Conservation (phyloP, 2,888 invertebrate genomes). For the Scaptomyza parva region DNA sequence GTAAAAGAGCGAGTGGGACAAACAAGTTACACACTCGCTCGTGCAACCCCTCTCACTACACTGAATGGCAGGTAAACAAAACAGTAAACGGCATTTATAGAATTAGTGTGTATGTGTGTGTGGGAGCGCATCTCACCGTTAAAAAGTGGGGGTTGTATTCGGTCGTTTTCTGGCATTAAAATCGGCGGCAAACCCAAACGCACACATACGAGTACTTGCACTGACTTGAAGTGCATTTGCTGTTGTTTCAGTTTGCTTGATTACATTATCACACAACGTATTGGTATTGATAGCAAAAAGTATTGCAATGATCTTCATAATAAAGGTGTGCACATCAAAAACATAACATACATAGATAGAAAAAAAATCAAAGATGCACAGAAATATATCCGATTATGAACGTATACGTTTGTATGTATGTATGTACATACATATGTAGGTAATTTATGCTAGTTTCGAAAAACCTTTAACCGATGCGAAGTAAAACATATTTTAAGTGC, state of each 20-base stretch:
- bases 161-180: slow-evolving; percentile 36
- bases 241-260: slow-evolving; percentile 27
- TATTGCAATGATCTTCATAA: slow-evolving; percentile 18
- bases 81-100: slow-evolving; percentile 58
- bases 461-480: no score
- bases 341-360: slow-evolving; percentile 1
- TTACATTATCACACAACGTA: slow-evolving; percentile 48
- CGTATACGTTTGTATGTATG: background rate
- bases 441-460: no score
- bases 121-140: slow-evolving; percentile 44
- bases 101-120: slow-evolving; percentile 20
- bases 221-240: slow-evolving; percentile 23
- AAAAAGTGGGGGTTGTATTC: slow-evolving; percentile 49
- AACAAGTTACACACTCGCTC: slow-evolving; percentile 26
- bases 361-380: background rate
- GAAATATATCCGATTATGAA: background rate
- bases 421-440: no score
- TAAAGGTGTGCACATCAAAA: background rate
- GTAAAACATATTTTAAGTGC: no score
- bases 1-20: slow-evolving; percentile 20
- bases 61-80: slow-evolving; percentile 61
- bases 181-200: slow-evolving; percentile 39
- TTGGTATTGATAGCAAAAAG: slow-evolving; percentile 37
- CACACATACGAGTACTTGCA: slow-evolving; percentile 9
- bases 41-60: slow-evolving; percentile 37